phyloP scores from a whole-genome alignment of 1,140 invertebrate genomes.

The Euura lappo region DNA sequence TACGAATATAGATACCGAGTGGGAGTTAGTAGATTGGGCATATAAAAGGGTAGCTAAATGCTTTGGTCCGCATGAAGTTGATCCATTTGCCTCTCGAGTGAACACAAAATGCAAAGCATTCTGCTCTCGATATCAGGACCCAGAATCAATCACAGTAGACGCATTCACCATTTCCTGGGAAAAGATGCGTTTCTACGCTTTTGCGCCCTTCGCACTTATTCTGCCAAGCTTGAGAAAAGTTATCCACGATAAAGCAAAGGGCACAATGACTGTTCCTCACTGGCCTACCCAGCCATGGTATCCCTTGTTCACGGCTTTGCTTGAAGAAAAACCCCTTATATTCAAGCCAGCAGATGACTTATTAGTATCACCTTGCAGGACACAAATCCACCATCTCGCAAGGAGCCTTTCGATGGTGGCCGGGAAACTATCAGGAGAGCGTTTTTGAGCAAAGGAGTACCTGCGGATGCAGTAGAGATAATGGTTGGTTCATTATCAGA shows the following conservation, averaged over 20 bases:
- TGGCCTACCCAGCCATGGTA: slow-evolving; percentile 23
- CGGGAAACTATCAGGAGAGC: slow-evolving; percentile 35
- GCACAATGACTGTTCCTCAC: slow-evolving; percentile 15
- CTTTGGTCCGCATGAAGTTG: slow-evolving; percentile 24
- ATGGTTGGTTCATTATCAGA: slow-evolving; percentile 36
- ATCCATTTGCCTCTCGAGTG: slow-evolving; percentile 23
- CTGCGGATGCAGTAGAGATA: slow-evolving; percentile 22
- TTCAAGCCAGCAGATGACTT: slow-evolving; percentile 19
- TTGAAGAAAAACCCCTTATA: neutral
- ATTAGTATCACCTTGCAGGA: slow-evolving; percentile 19
- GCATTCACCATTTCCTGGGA: slow-evolving; percentile 24
- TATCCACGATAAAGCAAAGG: slow-evolving; percentile 18
- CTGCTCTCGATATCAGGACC: slow-evolving; percentile 29
- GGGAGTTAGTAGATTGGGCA: neutral
- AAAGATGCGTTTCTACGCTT: slow-evolving; percentile 20
- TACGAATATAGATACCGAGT: slow-evolving; percentile 20
- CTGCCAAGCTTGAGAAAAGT: slow-evolving; percentile 23
- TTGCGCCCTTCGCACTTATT: slow-evolving; percentile 24
- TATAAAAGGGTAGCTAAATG: slow-evolving; percentile 12
- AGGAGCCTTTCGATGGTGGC: slow-evolving; percentile 30
- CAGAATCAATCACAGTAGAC: slow-evolving; percentile 16
- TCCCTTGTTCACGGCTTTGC: slow-evolving; percentile 15
- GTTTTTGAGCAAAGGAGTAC: slow-evolving; percentile 20
- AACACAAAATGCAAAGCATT: slow-evolving; percentile 24
- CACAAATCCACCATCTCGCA: neutral